A percentile compares a stretch with the other conserved stretches of the same genome.
Conservation (phyloP, 2,888 invertebrate species). For the Catocala fraxini region DNA sequence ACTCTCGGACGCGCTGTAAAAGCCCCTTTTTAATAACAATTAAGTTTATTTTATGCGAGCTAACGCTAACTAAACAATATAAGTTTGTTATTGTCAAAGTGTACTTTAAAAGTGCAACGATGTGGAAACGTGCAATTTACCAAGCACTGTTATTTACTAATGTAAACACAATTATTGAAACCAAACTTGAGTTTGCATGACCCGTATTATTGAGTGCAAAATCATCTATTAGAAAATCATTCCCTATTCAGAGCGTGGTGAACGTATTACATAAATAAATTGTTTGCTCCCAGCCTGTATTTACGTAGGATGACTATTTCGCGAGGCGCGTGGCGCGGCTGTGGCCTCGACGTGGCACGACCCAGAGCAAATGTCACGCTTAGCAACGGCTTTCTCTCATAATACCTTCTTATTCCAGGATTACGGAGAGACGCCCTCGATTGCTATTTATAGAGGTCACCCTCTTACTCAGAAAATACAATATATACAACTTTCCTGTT, state of each 20-base stretch:
- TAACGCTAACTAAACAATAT: constrained; percentile 21
- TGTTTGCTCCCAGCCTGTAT: constrained; percentile 38
- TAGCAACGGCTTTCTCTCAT: constrained; percentile 7
- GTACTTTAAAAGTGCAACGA: constrained; percentile 30
- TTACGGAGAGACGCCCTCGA: constrained; percentile 5
- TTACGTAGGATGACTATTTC: constrained; percentile 41
- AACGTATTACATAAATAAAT: constrained; percentile 40
- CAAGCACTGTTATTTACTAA: not conserved
- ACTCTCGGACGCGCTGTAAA: too few relatives aligned
- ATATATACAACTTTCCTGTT: not conserved
- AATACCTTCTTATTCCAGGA: constrained; percentile 11
- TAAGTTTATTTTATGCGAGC: not conserved
- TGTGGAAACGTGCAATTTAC: not conserved
- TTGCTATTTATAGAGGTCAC: constrained; percentile 3
- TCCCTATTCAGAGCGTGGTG: constrained; percentile 24
- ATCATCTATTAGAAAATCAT: constrained; percentile 38
- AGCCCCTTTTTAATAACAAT: too few relatives aligned
- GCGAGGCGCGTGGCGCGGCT: constrained; percentile 19
- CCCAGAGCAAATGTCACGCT: constrained; percentile 2
- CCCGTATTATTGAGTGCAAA: constrained; percentile 22
- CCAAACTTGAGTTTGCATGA: constrained; percentile 11
- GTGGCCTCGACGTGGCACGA: constrained; percentile 21
- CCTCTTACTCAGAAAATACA: not conserved
- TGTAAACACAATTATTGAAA: constrained; percentile 18
- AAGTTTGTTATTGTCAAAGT: constrained; percentile 34